Conservation (phyloP, 1,140 invertebrate genomes). For the Zaprionus gabonicus region DNA sequence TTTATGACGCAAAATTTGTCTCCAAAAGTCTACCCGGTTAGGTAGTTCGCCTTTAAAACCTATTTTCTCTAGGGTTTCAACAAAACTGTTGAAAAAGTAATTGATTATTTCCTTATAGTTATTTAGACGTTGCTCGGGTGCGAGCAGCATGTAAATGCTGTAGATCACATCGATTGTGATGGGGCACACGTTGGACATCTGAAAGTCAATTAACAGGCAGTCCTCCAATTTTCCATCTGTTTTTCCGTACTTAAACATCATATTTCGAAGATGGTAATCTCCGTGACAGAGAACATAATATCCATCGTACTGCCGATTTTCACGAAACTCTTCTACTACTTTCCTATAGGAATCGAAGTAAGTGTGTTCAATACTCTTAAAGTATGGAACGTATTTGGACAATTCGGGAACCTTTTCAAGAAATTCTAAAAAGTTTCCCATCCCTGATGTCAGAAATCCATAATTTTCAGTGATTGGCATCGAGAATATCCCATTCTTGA, state of each 20-base stretch:
- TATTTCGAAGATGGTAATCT: constrained; percentile 63
- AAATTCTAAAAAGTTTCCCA: constrained; percentile 47
- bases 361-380: constrained; percentile 30
- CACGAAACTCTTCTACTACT: constrained; percentile 47
- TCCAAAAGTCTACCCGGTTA: constrained; percentile 30
- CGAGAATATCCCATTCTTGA: constrained; percentile 42
- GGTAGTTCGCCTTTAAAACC: constrained; percentile 57
- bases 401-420: constrained; percentile 43
- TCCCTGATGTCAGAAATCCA: constrained; percentile 46
- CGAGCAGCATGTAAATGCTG: constrained; percentile 59
- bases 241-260: constrained; percentile 64
- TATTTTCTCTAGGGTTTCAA: constrained; percentile 52
- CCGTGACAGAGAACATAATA: constrained; percentile 63
- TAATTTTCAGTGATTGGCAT: constrained; percentile 26
- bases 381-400: constrained; percentile 50
- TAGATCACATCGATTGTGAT: constrained; percentile 56
- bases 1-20: constrained; percentile 38
- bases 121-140: constrained; percentile 44
- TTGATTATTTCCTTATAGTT: constrained; percentile 47
- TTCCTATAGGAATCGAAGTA: constrained; percentile 11
- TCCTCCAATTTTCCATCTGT: constrained; percentile 44
- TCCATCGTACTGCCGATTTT: constrained; percentile 14
- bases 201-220: constrained; percentile 62
- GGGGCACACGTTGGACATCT: constrained; percentile 49
- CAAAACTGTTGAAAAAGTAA: constrained; percentile 50